Evolutionary conservation across 2,797 vertebrate species (phyloP), one percentile per base, ranked within the genome.

Genomic region (Myripristis murdjan): DNA sequence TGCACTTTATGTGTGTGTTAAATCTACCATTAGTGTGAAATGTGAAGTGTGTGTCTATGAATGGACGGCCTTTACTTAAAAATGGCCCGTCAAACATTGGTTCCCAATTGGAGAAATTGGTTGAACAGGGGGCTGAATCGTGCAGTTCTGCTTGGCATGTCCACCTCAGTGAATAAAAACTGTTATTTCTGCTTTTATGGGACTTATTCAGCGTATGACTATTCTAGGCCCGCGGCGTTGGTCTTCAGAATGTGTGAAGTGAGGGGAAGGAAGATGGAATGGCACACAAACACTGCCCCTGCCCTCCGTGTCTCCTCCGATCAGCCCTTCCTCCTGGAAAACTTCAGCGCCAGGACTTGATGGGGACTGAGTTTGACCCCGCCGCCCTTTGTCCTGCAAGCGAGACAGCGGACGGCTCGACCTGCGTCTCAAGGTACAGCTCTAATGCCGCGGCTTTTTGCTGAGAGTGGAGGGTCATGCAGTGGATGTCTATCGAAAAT

Each of bases 21-120:
- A 64, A 76, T 82, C 68, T 75, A 67, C 69, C 63, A 12, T 39
- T 39, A 54, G 64, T 41, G 37, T 47, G 59, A 81, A 22, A 77
- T 77, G 65, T 73, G 70, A 79, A 70, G 77, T 58, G 39, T 48
- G 61, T 12, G 12, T 69, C 72, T 56, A 70, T 82, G 86, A 88
- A 82, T 83, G 77, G 86, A 57, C 73, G 73, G 82, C 68, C 83
- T 87, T 91, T 84, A 84, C 80, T 82, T 79, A 72, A 18, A n/a
- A 16, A 77, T 79, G 79, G 81, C 58, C 79, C 82, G 75, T 91
- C 90, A 92, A 74, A 77, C 77, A 48, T 67, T 81, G 82, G 69
- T 62, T 83, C 61, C 31, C 79, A 85, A 90, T 89, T 80, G 87
- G 49, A 41, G 73, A 82, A 91, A 91, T 91, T 89, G 86, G 88